Conservation (phyloP, 2,113 vertebrate species). For the Cettia cetti region DNA sequence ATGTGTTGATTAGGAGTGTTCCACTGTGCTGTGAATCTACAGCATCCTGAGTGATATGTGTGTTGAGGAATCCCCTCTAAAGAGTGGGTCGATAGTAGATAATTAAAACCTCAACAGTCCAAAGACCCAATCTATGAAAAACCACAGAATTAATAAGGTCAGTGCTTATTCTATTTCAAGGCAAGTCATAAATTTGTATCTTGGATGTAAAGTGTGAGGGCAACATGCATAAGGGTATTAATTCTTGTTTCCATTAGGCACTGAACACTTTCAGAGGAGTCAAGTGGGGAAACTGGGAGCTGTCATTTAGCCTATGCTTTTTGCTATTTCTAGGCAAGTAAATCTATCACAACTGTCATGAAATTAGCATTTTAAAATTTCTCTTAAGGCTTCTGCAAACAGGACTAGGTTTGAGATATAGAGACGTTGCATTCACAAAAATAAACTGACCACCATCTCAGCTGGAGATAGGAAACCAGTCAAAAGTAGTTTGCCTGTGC, state of each 20-base stretch:
- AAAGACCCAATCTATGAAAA: not conserved
- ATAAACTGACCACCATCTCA: not conserved
- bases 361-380: not conserved
- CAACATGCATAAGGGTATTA: not conserved
- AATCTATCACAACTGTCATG: not conserved
- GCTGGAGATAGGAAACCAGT: not conserved
- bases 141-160: not conserved
- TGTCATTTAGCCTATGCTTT: not conserved
- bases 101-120: not conserved
- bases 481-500: not conserved
- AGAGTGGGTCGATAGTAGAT: not conserved
- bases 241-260: not conserved
- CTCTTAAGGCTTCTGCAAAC: not conserved
- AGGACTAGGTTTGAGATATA: not conserved
- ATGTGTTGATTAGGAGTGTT: not conserved
- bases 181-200: not conserved
- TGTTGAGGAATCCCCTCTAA: not conserved
- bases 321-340: not conserved
- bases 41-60: fast-evolving
- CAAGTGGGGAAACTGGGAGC: not conserved
- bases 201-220: not conserved
- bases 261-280: not conserved
- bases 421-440: not conserved
- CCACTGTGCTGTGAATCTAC: not conserved
- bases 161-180: not conserved